Conservation (phyloP, 2,113 vertebrate species). For the Strix uralensis region DNA sequence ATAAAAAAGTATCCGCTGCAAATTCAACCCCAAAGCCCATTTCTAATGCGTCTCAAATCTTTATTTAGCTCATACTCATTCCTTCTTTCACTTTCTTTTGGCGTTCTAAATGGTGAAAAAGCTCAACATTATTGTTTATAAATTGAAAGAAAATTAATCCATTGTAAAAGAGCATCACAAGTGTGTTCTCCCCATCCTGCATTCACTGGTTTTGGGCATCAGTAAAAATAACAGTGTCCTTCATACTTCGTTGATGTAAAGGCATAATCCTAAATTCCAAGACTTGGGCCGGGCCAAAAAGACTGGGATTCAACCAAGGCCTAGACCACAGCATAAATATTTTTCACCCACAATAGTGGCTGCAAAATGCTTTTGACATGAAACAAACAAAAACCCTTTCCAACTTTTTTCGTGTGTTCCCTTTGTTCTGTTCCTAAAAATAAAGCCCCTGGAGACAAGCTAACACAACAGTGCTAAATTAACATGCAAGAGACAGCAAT, state of each 20-base stretch:
- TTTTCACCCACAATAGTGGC: conserved; percentile 59
- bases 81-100: conserved; percentile 41
- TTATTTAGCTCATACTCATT: conserved; percentile 1
- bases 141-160: conserved; percentile 21
- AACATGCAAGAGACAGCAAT: background rate
- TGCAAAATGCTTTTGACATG: conserved; percentile 65
- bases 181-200: background rate
- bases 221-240: background rate
- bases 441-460: conserved; percentile 11
- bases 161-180: background rate
- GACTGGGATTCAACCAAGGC: conserved; percentile 52
- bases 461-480: background rate
- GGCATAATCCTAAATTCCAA: conserved; percentile 51
- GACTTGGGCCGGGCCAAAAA: conserved; percentile 34
- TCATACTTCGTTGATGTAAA: conserved; percentile 47
- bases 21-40: conserved; percentile 12
- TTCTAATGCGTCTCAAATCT: conserved; percentile 38
- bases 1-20: background rate
- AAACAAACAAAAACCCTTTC: conserved; percentile 61
- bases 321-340: conserved; percentile 65
- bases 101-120: conserved; percentile 39
- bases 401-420: background rate
- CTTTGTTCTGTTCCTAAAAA: conserved; percentile 14
- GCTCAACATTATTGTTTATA: conserved; percentile 34
- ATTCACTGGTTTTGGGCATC: background rate